Evolutionary conservation across 1,140 invertebrate species (phyloP), one percentile per base, ranked within the genome.

Genomic region (Prorops nasuta): DNA sequence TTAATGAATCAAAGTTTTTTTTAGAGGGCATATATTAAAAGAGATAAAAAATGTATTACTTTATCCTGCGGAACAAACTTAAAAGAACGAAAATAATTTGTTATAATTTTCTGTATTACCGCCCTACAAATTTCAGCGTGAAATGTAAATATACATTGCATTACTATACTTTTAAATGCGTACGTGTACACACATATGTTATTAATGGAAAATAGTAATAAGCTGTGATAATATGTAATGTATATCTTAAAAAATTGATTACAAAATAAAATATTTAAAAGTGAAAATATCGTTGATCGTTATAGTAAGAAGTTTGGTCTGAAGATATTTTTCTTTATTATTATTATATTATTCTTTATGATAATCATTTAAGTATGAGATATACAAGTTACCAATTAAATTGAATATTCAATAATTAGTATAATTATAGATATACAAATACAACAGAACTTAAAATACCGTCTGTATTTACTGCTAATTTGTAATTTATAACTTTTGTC

Each of bases 391-490:
- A 69, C 56, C 64, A 73, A 70, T 69, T 72, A 67, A 70, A 72
- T 64, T 57, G 56, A 64, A 67, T 72, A 69, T 69, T 72, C 61
- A 69, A 70, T 74, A 64, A 63, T 74, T 72, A 66, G 46, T 67
- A 55, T 62, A 74, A 68, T 66, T 71, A 76, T 69, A 72, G 67
- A 66, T 68, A 74, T 76, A 76, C 67, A 76, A 75, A 76, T 74
- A 74, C 62, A 76, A 71, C 60, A 66, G 54, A 76, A 72, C 64
- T 71, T 72, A 71, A 73, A 70, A 65, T 70, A 73, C 63, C 15
- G 51, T 69, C 62, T 66, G 67, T 58, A 57, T 64, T 64, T 60
- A 51, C 43, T 60, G 43, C 38, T 56, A 54, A 55, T 63, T 56
- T 63, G 14, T 60, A 43, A 41, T 59, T 60, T 56, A 20, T 59